phyloP scores from a whole-genome alignment of 2,888 invertebrate species.

The Arrhopalites spinosus region DNA sequence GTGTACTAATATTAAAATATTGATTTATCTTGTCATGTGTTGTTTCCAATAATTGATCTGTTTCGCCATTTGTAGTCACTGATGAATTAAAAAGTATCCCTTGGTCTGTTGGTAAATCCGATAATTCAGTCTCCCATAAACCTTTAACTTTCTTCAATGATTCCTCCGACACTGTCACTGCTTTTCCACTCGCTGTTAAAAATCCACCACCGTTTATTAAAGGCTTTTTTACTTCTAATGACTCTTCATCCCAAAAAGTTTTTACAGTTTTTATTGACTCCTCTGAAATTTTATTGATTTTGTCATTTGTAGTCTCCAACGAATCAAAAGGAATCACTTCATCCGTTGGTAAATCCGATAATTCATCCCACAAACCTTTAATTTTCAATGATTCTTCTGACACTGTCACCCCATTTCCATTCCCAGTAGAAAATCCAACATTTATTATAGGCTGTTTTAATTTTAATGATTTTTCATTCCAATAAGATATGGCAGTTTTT shows the following conservation, averaged over 20 bases:
- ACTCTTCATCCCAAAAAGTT: no score
- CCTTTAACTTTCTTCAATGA: slow-evolving; percentile 58
- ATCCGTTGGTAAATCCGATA: background rate
- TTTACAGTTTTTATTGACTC: no score
- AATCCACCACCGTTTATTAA: slow-evolving; percentile 42
- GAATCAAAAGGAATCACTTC: background rate
- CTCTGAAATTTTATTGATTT: background rate
- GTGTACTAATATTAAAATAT: background rate
- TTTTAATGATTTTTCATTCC: no score
- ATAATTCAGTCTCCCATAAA: slow-evolving; percentile 54
- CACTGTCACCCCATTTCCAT: slow-evolving; percentile 13
- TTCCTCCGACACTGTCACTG: slow-evolving; percentile 58
- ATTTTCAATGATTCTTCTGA: slow-evolving; percentile 50
- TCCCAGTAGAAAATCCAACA: slow-evolving; percentile 6
- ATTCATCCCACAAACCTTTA: slow-evolving; percentile 56
- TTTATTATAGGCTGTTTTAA: background rate
- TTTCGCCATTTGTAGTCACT: background rate
- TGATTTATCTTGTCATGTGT: background rate
- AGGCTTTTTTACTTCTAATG: no score
- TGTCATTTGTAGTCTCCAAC: background rate
- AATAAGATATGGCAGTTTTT: no score
- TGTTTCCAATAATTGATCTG: background rate
- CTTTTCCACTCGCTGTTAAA: slow-evolving; percentile 59
- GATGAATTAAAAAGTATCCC: background rate
- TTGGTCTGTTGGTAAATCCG: background rate